These are phyloP conservation scores for Podabrus alpinus DNA, from an alignment of 2,888 invertebrate genomes.

Conservation along the genomic window DNA sequence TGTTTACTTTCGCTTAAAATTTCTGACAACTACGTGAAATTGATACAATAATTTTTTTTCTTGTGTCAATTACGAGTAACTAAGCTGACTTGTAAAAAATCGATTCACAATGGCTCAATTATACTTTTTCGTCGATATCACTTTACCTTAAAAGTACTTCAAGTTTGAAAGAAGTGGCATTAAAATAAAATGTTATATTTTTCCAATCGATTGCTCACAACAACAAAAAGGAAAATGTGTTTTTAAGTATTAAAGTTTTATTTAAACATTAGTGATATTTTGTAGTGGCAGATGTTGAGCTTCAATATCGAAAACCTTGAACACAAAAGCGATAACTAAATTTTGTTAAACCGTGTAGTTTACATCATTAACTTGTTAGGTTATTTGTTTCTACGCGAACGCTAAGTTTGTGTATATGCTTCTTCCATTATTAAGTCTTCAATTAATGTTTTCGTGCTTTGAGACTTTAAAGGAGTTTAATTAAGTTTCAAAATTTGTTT, in stretches of 20 bases:
- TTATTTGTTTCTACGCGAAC: not conserved
- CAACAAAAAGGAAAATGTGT: not conserved
- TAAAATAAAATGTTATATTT: not conserved
- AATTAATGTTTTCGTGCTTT: slow-evolving; percentile 1
- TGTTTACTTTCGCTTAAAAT: not conserved
- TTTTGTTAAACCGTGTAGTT: not conserved
- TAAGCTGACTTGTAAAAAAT: not conserved
- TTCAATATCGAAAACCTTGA: not conserved
- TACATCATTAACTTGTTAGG: not conserved
- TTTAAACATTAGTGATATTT: not conserved
- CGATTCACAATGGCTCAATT: not conserved
- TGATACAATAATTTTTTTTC: not conserved
- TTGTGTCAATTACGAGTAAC: not conserved
- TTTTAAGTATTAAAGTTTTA: not conserved
- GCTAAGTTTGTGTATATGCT: not conserved
- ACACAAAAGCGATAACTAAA: not conserved
- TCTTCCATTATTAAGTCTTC: slow-evolving; percentile 1
- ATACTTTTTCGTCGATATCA: not conserved
- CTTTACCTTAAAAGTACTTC: not conserved
- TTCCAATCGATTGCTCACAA: not conserved
- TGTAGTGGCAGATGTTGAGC: not conserved
- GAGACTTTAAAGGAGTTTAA: slow-evolving; percentile 2
- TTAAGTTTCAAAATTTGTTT: slow-evolving; percentile 2
- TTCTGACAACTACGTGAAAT: not conserved
- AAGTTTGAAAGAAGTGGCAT: not conserved